phyloP scores from a whole-genome alignment of 2,113 vertebrate species.

The Antennarius striatus region DNA sequence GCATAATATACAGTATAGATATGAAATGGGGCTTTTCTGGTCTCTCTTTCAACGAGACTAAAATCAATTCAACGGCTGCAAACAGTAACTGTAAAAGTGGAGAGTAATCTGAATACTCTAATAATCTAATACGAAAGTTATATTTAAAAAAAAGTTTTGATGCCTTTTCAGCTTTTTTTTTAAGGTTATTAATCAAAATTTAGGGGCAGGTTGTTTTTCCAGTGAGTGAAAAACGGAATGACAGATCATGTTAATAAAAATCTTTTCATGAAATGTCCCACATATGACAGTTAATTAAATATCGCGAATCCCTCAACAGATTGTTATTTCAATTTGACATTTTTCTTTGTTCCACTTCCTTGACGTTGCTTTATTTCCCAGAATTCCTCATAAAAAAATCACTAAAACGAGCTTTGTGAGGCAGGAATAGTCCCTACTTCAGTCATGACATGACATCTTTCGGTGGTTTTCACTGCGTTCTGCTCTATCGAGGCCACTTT shows the following conservation, averaged over 20 bases:
- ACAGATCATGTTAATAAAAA: not conserved
- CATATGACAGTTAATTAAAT: too few species aligned
- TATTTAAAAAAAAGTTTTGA: too few species aligned
- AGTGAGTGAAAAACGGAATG: too few species aligned
- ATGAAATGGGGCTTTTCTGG: not conserved
- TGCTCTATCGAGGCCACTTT: constrained; percentile 25
- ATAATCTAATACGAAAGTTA: not conserved
- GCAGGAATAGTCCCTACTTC: not conserved
- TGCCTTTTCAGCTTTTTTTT: too few species aligned
- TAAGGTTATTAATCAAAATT: too few species aligned
- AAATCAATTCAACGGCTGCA: not conserved
- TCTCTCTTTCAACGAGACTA: not conserved
- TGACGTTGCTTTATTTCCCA: too few species aligned
- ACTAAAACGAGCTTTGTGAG: too few species aligned
- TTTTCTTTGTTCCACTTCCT: too few species aligned
- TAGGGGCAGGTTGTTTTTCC: too few species aligned
- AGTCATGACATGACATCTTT: not conserved
- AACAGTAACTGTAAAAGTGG: not conserved
- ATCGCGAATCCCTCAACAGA: not conserved
- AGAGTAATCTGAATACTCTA: not conserved
- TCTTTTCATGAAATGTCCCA: too few species aligned
- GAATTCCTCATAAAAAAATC: too few species aligned
- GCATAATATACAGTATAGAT: constrained; percentile 32
- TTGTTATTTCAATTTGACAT: too few species aligned
- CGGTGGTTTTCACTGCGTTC: constrained; percentile 12